phyloP scores from a whole-genome alignment of 2,797 vertebrate genomes.

The Enteromius radiatus region DNA sequence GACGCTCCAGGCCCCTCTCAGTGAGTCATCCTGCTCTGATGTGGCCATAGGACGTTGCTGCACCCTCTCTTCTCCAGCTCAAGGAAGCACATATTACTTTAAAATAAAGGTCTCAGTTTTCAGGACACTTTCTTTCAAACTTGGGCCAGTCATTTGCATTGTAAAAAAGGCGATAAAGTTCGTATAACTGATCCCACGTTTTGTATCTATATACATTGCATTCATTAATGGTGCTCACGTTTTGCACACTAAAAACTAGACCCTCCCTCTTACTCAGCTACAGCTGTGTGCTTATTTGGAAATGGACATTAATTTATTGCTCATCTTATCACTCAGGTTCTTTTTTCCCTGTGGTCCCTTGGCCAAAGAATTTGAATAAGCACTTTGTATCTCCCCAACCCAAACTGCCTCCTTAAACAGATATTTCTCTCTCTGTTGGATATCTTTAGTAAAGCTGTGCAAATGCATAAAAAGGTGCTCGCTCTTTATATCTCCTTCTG shows the following conservation, averaged over 20 bases:
- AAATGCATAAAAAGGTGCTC: slow-evolving; percentile 81
- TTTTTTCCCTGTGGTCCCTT: slow-evolving; percentile 71
- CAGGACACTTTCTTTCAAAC: slow-evolving; percentile 14
- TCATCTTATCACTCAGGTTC: slow-evolving; percentile 77
- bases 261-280: slow-evolving; percentile 68
- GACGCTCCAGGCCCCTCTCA: slow-evolving; percentile 68
- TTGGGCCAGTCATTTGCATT: neutral
- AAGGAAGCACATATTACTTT: slow-evolving; percentile 38
- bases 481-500: slow-evolving; percentile 67
- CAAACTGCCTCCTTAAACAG: slow-evolving; percentile 72
- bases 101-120: slow-evolving; percentile 9
- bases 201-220: slow-evolving; percentile 32
- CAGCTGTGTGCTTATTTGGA: slow-evolving; percentile 78
- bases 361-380: slow-evolving; percentile 75
- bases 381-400: slow-evolving; percentile 66
- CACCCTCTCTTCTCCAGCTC: slow-evolving; percentile 54
- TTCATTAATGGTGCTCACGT: neutral
- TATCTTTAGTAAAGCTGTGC: slow-evolving; percentile 85
- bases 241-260: slow-evolving; percentile 27
- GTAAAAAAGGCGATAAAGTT: neutral
- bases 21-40: slow-evolving; percentile 78
- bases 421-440: slow-evolving; percentile 69
- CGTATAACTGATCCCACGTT: neutral
- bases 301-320: slow-evolving; percentile 83
- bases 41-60: slow-evolving; percentile 76